Evolutionary conservation across 2,888 invertebrate genomes (phyloP), one percentile per base, ranked within the genome.

Genomic region (Drosophila hawaiiensis): DNA sequence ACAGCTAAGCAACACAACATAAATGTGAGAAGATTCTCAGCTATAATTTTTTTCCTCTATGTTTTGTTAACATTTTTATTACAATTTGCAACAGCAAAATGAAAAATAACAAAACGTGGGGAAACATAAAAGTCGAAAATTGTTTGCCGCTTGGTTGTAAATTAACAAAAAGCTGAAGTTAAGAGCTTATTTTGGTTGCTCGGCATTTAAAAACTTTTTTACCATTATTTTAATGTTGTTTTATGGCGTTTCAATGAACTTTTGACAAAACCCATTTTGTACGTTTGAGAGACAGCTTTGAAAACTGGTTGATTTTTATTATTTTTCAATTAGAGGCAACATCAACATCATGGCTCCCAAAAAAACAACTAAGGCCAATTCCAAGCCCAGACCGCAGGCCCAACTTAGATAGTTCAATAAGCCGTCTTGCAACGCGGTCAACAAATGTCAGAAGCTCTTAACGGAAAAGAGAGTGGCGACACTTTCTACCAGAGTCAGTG

Each of bases 11-110:
- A 58, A 55, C 67, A 50, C 22, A 29, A n/a, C 53, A 52, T 64
- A 69, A 64, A 79, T 80, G 79, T 80, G 79, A 77, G 79, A 80
- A 80, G 67, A 60, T 80, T 80, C 81, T 80, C 81, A 79, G 63
- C 53, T 25, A 69, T 22, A 7, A 47, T 64, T 47, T 64, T 59
- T 37, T 28, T 55, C 19, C 29, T 54, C 31, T 22, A 37, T 54
- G 25, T 65, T 68, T 71, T 67, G 69, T 54, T 50, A 67, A 76
- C 73, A 69, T 76, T 79, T 80, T 79, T 80, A 80, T 79, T 79
- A 76, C 65, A 80, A 80, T 69, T 72, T 76, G 66, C 54, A 71
- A 66, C 78, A 67, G 43, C 22, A 53, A 47, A 41, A 33, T 63
- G 41, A 33, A 43, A 55, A 54, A 62, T 39, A 33, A 60, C 71